Percentiles rank a stretch among this genome's conserved stretches.
phyloP scores from a whole-genome alignment of 2,888 invertebrate species.

The Dastarcus helophoroides region DNA sequence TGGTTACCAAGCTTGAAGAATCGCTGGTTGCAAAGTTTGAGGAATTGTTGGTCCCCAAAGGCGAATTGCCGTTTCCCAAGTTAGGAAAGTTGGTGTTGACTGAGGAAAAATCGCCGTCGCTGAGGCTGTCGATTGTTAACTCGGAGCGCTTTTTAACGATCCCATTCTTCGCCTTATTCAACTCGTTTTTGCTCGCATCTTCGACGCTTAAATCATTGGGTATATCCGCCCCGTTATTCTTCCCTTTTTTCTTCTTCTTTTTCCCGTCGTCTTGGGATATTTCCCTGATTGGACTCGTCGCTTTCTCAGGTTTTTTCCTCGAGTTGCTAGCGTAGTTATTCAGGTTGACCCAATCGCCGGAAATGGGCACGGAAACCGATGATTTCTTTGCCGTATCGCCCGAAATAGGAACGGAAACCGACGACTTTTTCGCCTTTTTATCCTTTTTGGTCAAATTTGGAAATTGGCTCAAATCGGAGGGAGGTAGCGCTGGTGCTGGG shows the following conservation, averaged over 20 bases:
- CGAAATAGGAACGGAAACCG: slow-evolving; percentile 10
- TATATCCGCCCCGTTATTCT: slow-evolving; percentile 15
- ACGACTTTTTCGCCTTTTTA: slow-evolving; percentile 16
- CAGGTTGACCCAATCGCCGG: slow-evolving; percentile 7
- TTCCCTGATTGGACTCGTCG: slow-evolving; percentile 12
- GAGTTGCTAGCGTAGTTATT: slow-evolving; percentile 6
- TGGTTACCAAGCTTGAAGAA: no score
- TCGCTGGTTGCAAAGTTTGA: no score
- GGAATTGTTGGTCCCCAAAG: no score
- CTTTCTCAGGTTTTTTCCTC: slow-evolving; percentile 7
- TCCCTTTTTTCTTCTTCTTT: slow-evolving; percentile 15
- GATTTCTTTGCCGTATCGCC: slow-evolving; percentile 15
- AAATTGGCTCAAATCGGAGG: slow-evolving; percentile 48
- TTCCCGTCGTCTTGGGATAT: slow-evolving; percentile 13
- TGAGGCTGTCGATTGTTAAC: slow-evolving; percentile 40
- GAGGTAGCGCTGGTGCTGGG: slow-evolving; percentile 40
- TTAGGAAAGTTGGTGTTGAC: slow-evolving; percentile 29
- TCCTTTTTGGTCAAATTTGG: slow-evolving; percentile 38
- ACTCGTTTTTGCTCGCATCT: slow-evolving; percentile 34
- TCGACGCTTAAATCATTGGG: slow-evolving; percentile 18
- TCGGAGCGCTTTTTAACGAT: slow-evolving; percentile 42
- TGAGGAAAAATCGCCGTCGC: slow-evolving; percentile 16
- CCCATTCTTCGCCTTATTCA: slow-evolving; percentile 26
- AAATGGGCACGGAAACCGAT: slow-evolving; percentile 12
- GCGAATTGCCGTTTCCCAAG: no score